Percentiles rank a stretch among this genome's conserved stretches.
Evolutionary conservation across 2,113 vertebrate species (phyloP).

Genomic region (Podocnemis expansa): DNA sequence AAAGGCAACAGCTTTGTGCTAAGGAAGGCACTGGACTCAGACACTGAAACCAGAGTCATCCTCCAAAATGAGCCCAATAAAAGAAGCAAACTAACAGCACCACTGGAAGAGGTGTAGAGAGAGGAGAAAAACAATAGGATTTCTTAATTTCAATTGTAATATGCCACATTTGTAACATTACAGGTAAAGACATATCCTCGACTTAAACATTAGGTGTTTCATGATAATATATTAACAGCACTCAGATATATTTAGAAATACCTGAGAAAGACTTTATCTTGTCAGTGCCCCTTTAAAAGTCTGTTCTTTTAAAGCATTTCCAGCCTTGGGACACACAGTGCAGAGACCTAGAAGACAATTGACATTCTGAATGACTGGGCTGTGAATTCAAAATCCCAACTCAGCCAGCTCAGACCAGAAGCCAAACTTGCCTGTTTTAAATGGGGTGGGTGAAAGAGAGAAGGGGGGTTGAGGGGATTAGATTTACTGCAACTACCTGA

Average conservation of each 20-base stretch:
- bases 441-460: not conserved
- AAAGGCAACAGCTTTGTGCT: rapidly evolving
- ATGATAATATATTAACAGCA: constrained; percentile 41
- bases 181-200: not conserved
- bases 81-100: not conserved
- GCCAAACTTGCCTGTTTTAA: constrained; percentile 51
- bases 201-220: constrained; percentile 36
- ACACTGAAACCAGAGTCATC: constrained; percentile 1
- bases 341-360: constrained; percentile 73
- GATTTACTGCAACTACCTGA: not conserved
- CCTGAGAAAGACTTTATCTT: not conserved
- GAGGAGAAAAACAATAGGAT: not conserved
- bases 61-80: not conserved
- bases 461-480: not conserved
- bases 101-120: too few species aligned
- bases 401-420: constrained; percentile 53
- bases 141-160: constrained; percentile 12
- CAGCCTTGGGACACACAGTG: constrained; percentile 69
- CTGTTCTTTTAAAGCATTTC: constrained; percentile 65
- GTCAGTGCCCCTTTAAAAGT: constrained; percentile 69
- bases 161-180: not conserved
- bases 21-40: not conserved
- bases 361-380: constrained; percentile 76
- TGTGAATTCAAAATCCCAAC: constrained; percentile 73
- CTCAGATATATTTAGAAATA: constrained; percentile 3